Percentiles rank a stretch among this genome's conserved stretches.
phyloP scores from a whole-genome alignment of 2,797 vertebrate genomes.

The Natrix natrix region DNA sequence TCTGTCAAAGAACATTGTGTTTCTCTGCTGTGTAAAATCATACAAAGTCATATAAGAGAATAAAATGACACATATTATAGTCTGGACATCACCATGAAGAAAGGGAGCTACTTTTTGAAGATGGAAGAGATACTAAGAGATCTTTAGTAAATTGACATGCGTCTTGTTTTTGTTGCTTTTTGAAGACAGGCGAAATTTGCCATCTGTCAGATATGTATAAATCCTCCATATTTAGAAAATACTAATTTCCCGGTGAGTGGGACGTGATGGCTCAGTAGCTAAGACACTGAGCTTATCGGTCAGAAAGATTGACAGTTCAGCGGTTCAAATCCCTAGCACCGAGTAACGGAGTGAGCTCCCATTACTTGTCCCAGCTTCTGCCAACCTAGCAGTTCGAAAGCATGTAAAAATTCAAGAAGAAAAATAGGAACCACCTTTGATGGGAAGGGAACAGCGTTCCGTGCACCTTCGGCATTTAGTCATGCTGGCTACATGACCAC shows the following conservation, averaged over 20 bases:
- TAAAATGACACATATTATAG: not conserved
- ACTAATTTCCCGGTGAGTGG: not conserved
- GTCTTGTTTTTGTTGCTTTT: not conserved
- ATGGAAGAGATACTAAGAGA: not conserved
- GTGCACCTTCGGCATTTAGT: too few species aligned
- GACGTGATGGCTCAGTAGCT: too few species aligned
- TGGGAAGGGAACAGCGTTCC: too few species aligned
- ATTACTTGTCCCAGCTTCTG: too few species aligned
- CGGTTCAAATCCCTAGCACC: too few species aligned
- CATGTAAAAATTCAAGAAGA: too few species aligned
- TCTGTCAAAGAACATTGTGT: not conserved
- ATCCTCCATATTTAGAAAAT: not conserved
- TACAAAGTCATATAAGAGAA: not conserved
- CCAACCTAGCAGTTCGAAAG: too few species aligned
- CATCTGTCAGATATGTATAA: not conserved
- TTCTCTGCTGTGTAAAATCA: not conserved
- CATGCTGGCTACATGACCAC: too few species aligned
- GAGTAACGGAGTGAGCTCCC: too few species aligned
- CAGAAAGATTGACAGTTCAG: too few species aligned
- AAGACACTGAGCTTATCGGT: too few species aligned
- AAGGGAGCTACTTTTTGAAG: not conserved
- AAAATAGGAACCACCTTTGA: too few species aligned
- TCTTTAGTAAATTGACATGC: not conserved
- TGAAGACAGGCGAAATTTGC: not conserved
- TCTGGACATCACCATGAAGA: not conserved